Evolutionary conservation across 2,888 invertebrate genomes (phyloP).

Genomic region (Scotopteryx bipunctaria): DNA sequence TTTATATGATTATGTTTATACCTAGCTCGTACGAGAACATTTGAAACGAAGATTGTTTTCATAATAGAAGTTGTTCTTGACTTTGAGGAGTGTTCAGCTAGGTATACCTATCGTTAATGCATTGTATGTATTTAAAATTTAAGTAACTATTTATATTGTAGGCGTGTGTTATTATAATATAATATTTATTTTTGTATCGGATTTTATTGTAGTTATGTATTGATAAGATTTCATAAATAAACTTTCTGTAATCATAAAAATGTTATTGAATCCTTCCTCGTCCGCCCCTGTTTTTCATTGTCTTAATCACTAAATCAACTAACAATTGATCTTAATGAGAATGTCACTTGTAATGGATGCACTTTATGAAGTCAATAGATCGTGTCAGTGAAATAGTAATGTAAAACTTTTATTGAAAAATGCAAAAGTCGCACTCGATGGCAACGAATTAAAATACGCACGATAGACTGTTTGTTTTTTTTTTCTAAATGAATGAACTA

Average conservation of each 20-base stretch:
- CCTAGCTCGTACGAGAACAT: background rate
- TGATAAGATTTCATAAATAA: conserved; percentile 55
- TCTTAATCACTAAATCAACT: conserved; percentile 7
- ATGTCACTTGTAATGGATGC: background rate
- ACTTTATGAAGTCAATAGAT: background rate
- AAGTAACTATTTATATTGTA: conserved; percentile 43
- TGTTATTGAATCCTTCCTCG: conserved; percentile 31
- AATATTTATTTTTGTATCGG: conserved; percentile 73
- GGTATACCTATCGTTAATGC: conserved; percentile 8
- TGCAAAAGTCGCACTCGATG: background rate
- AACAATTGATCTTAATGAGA: conserved; percentile 7
- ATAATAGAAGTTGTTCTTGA: conserved; percentile 1
- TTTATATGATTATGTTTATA: background rate
- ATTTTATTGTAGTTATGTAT: conserved; percentile 60
- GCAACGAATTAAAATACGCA: background rate
- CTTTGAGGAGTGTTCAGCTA: background rate
- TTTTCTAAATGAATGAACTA: background rate
- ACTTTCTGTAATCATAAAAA: conserved; percentile 45
- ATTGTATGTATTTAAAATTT: conserved; percentile 41
- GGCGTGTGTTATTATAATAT: conserved; percentile 61
- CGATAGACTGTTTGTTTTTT: no score
- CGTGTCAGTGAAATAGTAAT: background rate
- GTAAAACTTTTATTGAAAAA: background rate
- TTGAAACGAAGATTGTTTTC: background rate
- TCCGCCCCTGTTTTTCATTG: background rate